Evolutionary conservation across 1,140 invertebrate species (phyloP).

Genomic region (Drosophila varians): DNA sequence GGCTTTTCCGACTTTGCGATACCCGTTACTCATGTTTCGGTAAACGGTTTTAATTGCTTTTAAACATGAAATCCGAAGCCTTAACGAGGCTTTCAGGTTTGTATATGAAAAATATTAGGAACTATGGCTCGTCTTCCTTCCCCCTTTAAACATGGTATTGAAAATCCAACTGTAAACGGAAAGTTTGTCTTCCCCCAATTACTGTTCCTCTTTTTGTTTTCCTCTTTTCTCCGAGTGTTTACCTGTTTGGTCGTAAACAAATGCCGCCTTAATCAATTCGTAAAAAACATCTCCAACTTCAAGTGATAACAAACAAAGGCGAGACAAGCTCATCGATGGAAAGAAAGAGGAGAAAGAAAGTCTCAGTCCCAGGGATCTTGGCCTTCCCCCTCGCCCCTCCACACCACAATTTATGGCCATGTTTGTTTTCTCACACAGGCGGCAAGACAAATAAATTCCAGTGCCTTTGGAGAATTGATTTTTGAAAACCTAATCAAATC

Average conservation of each 20-base stretch:
- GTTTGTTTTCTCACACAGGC: slow-evolving; percentile 77
- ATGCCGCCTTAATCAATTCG: slow-evolving; percentile 75
- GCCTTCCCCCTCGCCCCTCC: slow-evolving; percentile 2
- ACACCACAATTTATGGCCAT: slow-evolving; percentile 21
- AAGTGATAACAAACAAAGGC: slow-evolving; percentile 80
- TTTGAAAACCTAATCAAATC: slow-evolving; percentile 79
- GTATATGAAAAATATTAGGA: neutral
- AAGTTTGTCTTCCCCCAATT: slow-evolving; percentile 45
- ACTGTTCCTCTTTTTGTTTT: neutral
- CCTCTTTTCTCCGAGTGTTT: slow-evolving; percentile 48
- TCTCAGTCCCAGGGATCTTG: slow-evolving; percentile 16
- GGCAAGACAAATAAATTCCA: slow-evolving; percentile 66
- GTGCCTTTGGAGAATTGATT: slow-evolving; percentile 62
- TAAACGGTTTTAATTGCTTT: neutral
- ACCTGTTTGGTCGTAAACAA: slow-evolving; percentile 75
- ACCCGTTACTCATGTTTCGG: neutral
- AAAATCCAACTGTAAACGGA: slow-evolving; percentile 70
- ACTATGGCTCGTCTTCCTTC: neutral
- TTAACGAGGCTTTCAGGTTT: neutral
- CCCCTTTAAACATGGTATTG: slow-evolving; percentile 58
- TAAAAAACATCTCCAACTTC: slow-evolving; percentile 67
- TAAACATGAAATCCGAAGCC: neutral
- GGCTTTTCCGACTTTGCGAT: neutral
- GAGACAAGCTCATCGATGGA: slow-evolving; percentile 49
- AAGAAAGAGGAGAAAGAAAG: slow-evolving; percentile 59